Evolutionary conservation across 2,113 vertebrate genomes (phyloP), one percentile per base, ranked within the genome.

Genomic region (Sebastes fasciatus): DNA sequence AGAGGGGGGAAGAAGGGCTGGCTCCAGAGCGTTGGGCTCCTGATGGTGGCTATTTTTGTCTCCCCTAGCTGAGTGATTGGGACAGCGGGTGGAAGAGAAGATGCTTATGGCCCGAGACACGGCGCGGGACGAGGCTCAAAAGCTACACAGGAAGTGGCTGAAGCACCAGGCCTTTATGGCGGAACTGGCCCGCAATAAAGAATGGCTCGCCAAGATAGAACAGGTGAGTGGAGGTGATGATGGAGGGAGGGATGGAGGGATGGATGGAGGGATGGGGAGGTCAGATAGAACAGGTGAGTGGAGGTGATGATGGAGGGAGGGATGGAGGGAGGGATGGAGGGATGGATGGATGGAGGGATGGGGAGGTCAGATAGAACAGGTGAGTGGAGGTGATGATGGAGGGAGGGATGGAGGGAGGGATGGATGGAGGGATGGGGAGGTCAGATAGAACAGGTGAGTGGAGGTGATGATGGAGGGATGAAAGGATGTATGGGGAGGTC

Each of bases 141-240:
- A 97, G 95, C 96, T 98, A 81, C 97, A 98, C 95, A 97, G 96
- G 93, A 98, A 98, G 92, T 98, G 97, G 97, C 97, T 98, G 92
- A 97, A 97, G 94, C 97, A 98, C 95, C 97, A 97, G 96, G 96
- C 97, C 51, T 97, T 98, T 91, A 97, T 97, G 97, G 96, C 97
- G 14, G 97, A 98, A 87, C 96, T 98, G 94, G 96, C 96, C 85
- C 96, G 97, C 93, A 98, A 98, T 92, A 98, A 97, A 58, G 97
- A 97, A 94, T 98, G 97, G 97, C 92, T 98, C 91, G 96, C 97
- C 93, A 98, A 98, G 93, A 97, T 98, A 68, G 97, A 97, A 93
- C 96, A 96, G 97, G 97, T 97, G 94, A 96, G 95, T 94, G 79
- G 86, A 89, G 89, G 85, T 49, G 81, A 48, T 74, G 71, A 58